phyloP scores from a whole-genome alignment of 2,888 invertebrate genomes.

The Phytoseiulus persimilis region DNA sequence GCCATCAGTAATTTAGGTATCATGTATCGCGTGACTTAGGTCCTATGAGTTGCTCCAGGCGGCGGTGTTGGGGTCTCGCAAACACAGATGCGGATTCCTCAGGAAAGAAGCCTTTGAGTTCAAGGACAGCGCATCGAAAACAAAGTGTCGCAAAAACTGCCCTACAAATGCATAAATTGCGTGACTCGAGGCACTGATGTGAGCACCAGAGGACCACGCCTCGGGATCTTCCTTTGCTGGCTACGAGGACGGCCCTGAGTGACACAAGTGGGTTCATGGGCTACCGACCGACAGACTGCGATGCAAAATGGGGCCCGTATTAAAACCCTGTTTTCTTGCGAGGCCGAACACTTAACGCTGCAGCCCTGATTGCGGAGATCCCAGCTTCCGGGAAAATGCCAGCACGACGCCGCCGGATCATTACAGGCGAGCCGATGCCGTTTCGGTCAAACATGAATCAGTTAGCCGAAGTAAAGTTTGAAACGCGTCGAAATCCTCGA shows the following conservation, averaged over 20 bases:
- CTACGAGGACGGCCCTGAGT: neutral
- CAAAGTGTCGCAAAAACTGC: neutral
- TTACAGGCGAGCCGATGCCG: neutral
- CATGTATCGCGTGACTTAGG: too few relatives aligned
- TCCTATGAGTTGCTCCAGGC: too few relatives aligned
- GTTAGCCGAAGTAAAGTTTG: neutral
- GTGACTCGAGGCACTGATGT: neutral
- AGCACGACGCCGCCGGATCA: neutral
- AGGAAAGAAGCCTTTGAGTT: neutral
- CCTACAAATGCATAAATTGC: neutral
- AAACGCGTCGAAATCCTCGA: neutral
- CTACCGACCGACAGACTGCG: neutral
- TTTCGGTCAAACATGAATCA: neutral
- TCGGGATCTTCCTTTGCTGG: neutral
- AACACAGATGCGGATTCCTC: neutral
- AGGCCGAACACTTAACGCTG: neutral
- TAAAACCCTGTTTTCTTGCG: neutral
- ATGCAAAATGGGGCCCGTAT: neutral
- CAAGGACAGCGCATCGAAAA: neutral
- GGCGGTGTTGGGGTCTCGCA: neutral
- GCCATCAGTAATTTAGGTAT: too few relatives aligned
- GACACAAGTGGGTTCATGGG: neutral
- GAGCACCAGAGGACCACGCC: neutral
- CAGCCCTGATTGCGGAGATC: neutral
- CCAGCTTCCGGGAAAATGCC: neutral